phyloP scores from a whole-genome alignment of 1,140 invertebrate genomes.

The Chironomus tepperi region DNA sequence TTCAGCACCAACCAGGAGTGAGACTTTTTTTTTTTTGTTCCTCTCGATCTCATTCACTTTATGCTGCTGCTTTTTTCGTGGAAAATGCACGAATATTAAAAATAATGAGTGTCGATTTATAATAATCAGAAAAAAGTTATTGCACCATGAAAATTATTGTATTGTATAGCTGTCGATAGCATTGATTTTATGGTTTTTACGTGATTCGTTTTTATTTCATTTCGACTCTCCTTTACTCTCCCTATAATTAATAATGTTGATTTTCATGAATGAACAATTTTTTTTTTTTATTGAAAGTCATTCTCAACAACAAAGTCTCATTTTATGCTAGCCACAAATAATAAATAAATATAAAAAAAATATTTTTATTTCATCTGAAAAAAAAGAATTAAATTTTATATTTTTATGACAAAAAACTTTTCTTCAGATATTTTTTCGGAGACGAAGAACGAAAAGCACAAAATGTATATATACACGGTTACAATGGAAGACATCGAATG shows the following conservation, averaged over 20 bases:
- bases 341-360: too few species aligned
- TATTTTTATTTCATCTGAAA: too few species aligned
- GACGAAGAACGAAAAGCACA: too few species aligned
- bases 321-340: too few species aligned
- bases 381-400: too few species aligned
- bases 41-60: background rate
- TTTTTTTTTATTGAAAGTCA: background rate
- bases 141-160: background rate
- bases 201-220: background rate
- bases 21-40: too few species aligned
- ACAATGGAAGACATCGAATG: too few species aligned
- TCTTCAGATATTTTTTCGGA: too few species aligned
- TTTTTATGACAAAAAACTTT: too few species aligned
- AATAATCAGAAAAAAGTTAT: constrained; percentile 2
- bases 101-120: constrained; percentile 9
- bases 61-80: background rate
- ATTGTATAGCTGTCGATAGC: background rate
- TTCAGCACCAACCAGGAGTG: too few species aligned
- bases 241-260: constrained; percentile 2
- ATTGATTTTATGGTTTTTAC: constrained; percentile 14
- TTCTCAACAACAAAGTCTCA: too few species aligned
- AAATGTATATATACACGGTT: too few species aligned
- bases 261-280: constrained; percentile 2
- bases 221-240: background rate
- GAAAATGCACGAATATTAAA: background rate